These are phyloP conservation scores for Percopsis transmontana DNA, from an alignment of 2,113 vertebrate species.

Conservation along the genomic window DNA sequence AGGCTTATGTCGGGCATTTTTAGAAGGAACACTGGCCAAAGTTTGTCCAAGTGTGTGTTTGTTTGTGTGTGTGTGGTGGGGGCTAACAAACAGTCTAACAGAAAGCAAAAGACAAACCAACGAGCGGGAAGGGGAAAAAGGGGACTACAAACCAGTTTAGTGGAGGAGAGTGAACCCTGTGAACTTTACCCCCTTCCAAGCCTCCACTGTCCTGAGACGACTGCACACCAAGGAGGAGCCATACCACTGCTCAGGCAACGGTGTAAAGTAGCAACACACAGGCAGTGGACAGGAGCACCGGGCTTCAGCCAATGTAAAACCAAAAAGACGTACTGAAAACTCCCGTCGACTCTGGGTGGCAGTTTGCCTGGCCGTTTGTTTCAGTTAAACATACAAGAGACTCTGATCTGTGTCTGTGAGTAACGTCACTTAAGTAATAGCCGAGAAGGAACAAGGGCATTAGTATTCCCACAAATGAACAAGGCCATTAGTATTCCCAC, in stretches of 20 bases:
- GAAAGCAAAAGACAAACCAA: background rate
- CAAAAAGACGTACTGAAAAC: constrained; percentile 39
- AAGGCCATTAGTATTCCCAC: constrained; percentile 47
- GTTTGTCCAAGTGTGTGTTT: background rate
- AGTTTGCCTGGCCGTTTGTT: constrained; percentile 43
- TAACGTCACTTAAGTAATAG: constrained; percentile 32
- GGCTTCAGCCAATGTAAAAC: constrained; percentile 41
- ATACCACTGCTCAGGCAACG: constrained; percentile 31
- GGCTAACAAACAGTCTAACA: constrained; percentile 28
- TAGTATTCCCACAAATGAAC: constrained; percentile 47
- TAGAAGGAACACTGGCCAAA: constrained; percentile 20
- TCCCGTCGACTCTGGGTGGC: constrained; percentile 39
- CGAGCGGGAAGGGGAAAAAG: constrained; percentile 35
- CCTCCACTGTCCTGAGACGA: constrained; percentile 32
- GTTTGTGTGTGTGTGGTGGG: constrained; percentile 41
- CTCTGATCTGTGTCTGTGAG: constrained; percentile 42
- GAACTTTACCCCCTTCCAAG: constrained; percentile 51
- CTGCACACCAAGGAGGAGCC: constrained; percentile 16
- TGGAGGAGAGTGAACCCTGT: constrained; percentile 52
- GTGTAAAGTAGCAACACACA: constrained; percentile 55
- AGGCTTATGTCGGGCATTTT: constrained; percentile 43
- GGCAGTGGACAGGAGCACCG: constrained; percentile 38
- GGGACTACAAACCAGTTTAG: constrained; percentile 56
- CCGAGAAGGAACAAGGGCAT: constrained; percentile 45
- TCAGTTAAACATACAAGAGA: constrained; percentile 36